phyloP scores from a whole-genome alignment of 2,113 vertebrate genomes.

The Trachemys scripta region DNA sequence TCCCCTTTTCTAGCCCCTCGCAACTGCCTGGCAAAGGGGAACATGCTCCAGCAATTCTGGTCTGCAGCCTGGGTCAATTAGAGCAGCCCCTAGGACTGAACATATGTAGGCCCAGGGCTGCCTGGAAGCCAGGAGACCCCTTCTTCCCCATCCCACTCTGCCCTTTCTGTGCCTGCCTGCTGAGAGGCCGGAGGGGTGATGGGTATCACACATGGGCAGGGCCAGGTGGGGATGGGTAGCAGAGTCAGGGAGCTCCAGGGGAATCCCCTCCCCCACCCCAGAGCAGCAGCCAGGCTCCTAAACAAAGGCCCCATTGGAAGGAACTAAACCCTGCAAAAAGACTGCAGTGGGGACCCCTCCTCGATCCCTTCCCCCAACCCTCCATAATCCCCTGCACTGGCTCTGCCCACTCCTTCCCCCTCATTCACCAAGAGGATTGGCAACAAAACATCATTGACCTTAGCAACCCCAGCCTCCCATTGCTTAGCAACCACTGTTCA shows the following conservation, averaged over 20 bases:
- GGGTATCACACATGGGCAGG: not conserved
- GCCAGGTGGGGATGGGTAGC: not conserved
- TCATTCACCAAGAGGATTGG: slow-evolving; percentile 11
- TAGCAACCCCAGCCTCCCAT: slow-evolving; percentile 64
- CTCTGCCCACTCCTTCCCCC: slow-evolving; percentile 45
- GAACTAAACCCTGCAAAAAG: slow-evolving; percentile 9
- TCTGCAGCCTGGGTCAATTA: not conserved
- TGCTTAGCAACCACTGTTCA: slow-evolving; percentile 77
- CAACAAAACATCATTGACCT: slow-evolving; percentile 71
- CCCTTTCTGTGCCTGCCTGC: not conserved
- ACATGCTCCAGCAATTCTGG: not conserved
- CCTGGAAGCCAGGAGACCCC: not conserved
- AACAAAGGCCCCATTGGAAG: slow-evolving; percentile 65
- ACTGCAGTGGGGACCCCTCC: not conserved
- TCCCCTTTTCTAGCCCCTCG: not conserved
- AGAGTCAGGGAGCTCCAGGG: not conserved
- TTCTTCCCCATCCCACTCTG: not conserved
- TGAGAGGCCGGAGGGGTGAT: not conserved
- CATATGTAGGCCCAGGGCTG: not conserved
- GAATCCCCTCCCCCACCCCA: not conserved
- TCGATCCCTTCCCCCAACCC: not conserved
- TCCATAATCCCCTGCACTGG: slow-evolving; percentile 7
- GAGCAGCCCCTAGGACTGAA: not conserved
- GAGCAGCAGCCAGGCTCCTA: not conserved
- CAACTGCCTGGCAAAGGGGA: not conserved